Evolutionary conservation across 2,797 vertebrate genomes (phyloP).

Genomic region (Dermochelys coriacea): DNA sequence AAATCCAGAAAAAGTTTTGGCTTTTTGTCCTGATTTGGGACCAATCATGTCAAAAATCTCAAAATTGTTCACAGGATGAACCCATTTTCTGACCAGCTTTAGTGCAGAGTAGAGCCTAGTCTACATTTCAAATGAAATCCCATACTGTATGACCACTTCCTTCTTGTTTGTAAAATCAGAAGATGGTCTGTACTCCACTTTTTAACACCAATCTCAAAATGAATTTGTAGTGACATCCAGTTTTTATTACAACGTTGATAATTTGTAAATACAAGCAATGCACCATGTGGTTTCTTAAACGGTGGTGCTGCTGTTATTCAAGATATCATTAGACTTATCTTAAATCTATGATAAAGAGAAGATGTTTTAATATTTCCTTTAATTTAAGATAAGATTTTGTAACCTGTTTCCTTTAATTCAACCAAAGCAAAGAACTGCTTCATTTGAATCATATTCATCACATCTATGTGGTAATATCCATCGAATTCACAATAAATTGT

Average conservation of each 20-base stretch:
- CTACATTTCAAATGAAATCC: neutral
- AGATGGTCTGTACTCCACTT: neutral
- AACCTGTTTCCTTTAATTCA: constrained; percentile 1
- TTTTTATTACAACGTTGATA: neutral
- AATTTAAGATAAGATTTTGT: neutral
- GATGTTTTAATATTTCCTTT: neutral
- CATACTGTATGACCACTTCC: neutral
- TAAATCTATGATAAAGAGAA: constrained; percentile 6
- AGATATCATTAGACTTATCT: neutral
- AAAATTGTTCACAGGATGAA: neutral
- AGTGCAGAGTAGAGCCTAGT: neutral
- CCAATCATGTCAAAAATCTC: neutral
- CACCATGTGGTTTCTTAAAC: neutral
- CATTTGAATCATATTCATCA: neutral
- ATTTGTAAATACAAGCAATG: neutral
- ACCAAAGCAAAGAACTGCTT: constrained; percentile 8
- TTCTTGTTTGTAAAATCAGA: neutral
- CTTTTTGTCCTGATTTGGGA: neutral
- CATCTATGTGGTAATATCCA: neutral
- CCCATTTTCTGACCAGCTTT: neutral
- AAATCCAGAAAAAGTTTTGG: neutral
- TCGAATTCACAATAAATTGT: neutral
- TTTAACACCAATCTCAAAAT: neutral
- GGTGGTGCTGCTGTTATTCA: neutral
- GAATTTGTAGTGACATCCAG: neutral